Base-by-base conservation (phyloP, 2,113 vertebrate species). In the Zingel zingel region DNA sequence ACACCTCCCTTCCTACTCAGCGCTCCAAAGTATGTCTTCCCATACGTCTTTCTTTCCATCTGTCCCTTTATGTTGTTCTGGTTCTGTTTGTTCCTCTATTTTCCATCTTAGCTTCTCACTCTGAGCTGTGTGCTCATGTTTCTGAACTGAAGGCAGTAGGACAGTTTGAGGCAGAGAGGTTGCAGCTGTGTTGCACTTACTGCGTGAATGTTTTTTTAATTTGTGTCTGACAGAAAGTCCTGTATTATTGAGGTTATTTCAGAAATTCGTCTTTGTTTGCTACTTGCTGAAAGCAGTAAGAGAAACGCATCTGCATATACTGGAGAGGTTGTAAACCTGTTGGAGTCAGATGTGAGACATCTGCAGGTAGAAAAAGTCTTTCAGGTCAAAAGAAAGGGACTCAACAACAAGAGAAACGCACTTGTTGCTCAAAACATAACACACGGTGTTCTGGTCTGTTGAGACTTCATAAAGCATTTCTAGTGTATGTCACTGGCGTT, bases 1-100 rank as follows among this genome's bases (percentile, higher is more conserved):
- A 88, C 83, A 81, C 85, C 83, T 93, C 89, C 80, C 84, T 91
- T 79, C 83, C 90, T 82, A 25, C 91, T 82, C 90, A 81, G n/a
- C 90, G 80, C 89, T 91, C 86, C 86, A 95, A 93, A 95, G 95
- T 96, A 96, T 66, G 93, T 88, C 83, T 77, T 76, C 57, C 53
- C 77, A 77, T 80, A 72, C 53, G 58, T 66, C 86, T 57, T 68
- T 84, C 45, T 79, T 65, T 68, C 70, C 62, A n/a, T 64, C 79
- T 51, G 45, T 59, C 15, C 39, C 77, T 65, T 43, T 27, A 6
- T 74, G 64, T 69, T 53, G n/a, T 64, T 7, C 48, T 76, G 43
- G 84, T 67, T 50, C 50, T 59, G 13, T 73, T 71, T 72, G 1
- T 39, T 39, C 33, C 58, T 59, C 58, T 6, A 19, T 59, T 71